Evolutionary conservation across 2,797 vertebrate species (phyloP).

Genomic region (Tokudaia tokunoshimensis): DNA sequence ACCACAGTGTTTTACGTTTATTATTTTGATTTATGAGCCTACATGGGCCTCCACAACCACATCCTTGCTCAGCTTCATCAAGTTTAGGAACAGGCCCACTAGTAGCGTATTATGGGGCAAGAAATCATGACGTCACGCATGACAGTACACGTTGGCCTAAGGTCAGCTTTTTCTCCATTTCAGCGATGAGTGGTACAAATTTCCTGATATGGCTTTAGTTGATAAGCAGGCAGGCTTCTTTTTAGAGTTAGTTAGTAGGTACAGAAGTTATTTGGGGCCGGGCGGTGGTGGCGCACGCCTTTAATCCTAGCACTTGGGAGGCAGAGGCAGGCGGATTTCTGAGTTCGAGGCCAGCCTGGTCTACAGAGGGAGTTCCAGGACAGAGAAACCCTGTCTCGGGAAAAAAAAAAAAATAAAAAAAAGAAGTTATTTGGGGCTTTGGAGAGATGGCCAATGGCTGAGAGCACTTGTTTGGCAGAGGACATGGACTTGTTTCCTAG

Average conservation of each 20-base stretch:
- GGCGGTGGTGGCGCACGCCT: too few relatives aligned
- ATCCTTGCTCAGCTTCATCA: background rate
- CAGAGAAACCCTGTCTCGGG: too few relatives aligned
- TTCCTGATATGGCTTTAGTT: background rate
- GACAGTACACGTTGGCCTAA: too few relatives aligned
- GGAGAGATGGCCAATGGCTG: background rate
- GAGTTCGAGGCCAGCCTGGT: too few relatives aligned
- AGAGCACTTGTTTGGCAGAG: background rate
- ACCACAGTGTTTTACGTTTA: background rate
- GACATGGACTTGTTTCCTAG: background rate
- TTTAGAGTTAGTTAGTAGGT: background rate
- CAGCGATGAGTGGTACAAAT: background rate
- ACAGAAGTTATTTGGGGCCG: conserved; percentile 4
- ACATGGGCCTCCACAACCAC: background rate
- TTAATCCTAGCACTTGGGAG: too few relatives aligned
- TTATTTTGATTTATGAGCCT: background rate
- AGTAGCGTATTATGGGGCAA: background rate
- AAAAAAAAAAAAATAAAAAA: too few relatives aligned
- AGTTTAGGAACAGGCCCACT: background rate
- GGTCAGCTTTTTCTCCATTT: conserved; percentile 2
- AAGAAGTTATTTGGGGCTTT: conserved; percentile 12
- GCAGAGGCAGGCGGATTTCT: too few relatives aligned
- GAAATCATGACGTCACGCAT: too few relatives aligned
- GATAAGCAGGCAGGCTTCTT: background rate
- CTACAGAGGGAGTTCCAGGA: too few relatives aligned